These are phyloP conservation scores for Sylvia atricapilla DNA, from an alignment of 2,113 vertebrate genomes.

Conservation along the genomic window DNA sequence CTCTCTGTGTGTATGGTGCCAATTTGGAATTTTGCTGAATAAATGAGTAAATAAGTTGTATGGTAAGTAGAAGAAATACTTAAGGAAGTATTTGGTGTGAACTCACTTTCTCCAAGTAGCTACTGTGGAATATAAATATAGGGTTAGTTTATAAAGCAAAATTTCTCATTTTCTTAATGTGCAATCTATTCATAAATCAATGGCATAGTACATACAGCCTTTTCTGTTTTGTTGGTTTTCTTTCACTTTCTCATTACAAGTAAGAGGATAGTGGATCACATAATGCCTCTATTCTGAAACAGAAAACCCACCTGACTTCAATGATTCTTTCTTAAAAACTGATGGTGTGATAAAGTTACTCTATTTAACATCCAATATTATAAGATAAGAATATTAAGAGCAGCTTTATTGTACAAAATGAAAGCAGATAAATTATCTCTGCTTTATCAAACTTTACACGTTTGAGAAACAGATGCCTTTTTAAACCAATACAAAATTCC, in stretches of 20 bases:
- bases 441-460: conserved; percentile 49
- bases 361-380: conserved; percentile 1
- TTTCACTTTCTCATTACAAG: neutral
- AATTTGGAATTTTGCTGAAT: neutral
- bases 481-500: conserved; percentile 44
- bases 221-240: neutral
- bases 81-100: neutral
- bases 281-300: neutral
- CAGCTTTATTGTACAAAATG: conserved; percentile 42
- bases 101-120: neutral
- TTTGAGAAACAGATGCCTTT: conserved; percentile 60
- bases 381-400: conserved; percentile 56
- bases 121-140: neutral
- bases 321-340: conserved; percentile 11
- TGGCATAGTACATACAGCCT: neutral
- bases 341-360: conserved; percentile 29
- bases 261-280: neutral
- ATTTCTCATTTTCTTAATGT: neutral
- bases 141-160: neutral
- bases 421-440: conserved; percentile 53
- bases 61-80: neutral
- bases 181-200: neutral
- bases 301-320: conserved; percentile 32
- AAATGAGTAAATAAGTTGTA: neutral
- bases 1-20: neutral